Evolutionary conservation across 2,113 vertebrate species (phyloP).

Genomic region (Brachypodius melanocephalos): DNA sequence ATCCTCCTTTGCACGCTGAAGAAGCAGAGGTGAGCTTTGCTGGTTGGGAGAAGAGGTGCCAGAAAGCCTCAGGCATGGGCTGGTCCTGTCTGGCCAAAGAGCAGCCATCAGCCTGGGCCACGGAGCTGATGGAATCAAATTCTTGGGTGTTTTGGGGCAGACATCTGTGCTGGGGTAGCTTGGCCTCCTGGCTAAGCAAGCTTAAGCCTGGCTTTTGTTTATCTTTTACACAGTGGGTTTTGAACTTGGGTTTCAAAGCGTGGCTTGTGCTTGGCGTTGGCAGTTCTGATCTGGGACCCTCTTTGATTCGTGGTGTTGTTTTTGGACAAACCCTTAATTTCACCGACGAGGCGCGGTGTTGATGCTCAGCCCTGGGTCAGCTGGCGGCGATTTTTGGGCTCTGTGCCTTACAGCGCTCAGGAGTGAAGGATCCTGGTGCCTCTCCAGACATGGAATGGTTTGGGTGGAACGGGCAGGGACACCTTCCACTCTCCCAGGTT

Average conservation of each 20-base stretch:
- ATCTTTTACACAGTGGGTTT: neutral
- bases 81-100: neutral
- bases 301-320: neutral
- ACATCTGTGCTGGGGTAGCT: neutral
- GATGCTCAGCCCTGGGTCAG: neutral
- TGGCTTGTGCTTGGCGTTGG: neutral
- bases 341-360: accelerated
- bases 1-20: accelerated
- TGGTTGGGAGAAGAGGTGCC: neutral
- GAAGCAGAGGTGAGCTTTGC: neutral
- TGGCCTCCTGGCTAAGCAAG: neutral
- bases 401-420: accelerated
- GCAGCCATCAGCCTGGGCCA: neutral
- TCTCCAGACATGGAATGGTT: neutral
- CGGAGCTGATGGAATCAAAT: neutral
- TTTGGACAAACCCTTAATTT: neutral
- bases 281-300: neutral
- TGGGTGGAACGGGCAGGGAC: neutral
- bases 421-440: neutral
- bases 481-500: neutral
- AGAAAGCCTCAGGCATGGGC: neutral
- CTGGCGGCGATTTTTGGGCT: neutral
- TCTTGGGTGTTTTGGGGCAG: neutral
- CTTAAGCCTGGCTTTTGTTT: neutral
- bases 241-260: neutral